Evolutionary conservation across 1,140 invertebrate species (phyloP).

Genomic region (Drosophila oshimai): DNA sequence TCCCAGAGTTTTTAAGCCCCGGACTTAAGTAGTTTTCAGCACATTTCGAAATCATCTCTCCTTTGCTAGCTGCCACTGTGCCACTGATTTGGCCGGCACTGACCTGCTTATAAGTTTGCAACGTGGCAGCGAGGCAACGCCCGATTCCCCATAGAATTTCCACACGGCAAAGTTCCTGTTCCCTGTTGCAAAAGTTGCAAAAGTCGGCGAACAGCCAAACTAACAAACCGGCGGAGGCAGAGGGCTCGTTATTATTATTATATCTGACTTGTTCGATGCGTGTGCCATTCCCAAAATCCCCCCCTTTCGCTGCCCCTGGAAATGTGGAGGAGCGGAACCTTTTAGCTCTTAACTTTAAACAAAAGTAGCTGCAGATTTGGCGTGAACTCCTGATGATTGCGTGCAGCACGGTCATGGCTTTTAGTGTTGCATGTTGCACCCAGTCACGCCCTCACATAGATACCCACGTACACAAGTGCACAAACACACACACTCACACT

Average conservation of each 20-base stretch:
- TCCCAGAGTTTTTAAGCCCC: slow-evolving; percentile 17
- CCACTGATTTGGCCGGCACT: slow-evolving; percentile 37
- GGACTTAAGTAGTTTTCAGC: slow-evolving; percentile 66
- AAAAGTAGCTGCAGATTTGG: slow-evolving; percentile 65
- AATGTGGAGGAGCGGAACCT: slow-evolving; percentile 21
- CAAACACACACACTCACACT: not conserved
- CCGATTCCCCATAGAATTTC: slow-evolving; percentile 44
- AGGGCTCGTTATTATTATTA: slow-evolving; percentile 73
- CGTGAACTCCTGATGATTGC: slow-evolving; percentile 54
- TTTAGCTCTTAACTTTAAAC: slow-evolving; percentile 69
- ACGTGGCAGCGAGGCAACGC: slow-evolving; percentile 20
- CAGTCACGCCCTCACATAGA: slow-evolving; percentile 49
- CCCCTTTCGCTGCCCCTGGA: not conserved
- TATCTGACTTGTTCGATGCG: slow-evolving; percentile 62
- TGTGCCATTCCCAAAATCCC: slow-evolving; percentile 6
- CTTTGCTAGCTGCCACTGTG: slow-evolving; percentile 42
- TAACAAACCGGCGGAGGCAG: slow-evolving; percentile 55
- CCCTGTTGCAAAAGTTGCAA: slow-evolving; percentile 51
- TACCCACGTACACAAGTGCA: slow-evolving; percentile 3
- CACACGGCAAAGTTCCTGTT: slow-evolving; percentile 48
- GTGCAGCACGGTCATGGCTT: slow-evolving; percentile 68
- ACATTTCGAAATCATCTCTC: slow-evolving; percentile 64
- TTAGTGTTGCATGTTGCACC: slow-evolving; percentile 62
- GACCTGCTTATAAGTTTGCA: slow-evolving; percentile 74
- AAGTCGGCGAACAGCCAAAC: slow-evolving; percentile 70